Evolutionary conservation across 2,113 vertebrate genomes (phyloP), one percentile per base, ranked within the genome.

Genomic region (Plecotus auritus): DNA sequence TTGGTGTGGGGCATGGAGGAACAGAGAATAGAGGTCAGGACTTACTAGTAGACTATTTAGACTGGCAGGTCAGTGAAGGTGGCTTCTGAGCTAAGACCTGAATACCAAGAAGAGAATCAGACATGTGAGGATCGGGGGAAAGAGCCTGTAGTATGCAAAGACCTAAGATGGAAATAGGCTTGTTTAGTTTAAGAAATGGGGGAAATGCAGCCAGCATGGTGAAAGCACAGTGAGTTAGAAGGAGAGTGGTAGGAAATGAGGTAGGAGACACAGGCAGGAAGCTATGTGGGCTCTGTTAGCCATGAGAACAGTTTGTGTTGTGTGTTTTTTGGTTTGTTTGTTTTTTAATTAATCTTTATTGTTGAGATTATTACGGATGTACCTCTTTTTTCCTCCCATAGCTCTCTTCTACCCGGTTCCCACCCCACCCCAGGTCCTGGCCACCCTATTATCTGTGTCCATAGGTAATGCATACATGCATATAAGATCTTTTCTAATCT

Each of bases 281-380:
- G 56, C 70, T 22, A 22, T 10, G 2, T 23, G 40, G 66, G 22
- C 17, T 42, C 76, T 83, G 1, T 0, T 6, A 17, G 49, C 59
- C 72, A 26, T 47, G 90, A 64, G n/a, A 35, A 20, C 11, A 28
- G 23, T 30, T 32, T 30, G 9, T n/a, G 20, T 51, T 82, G 40
- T 73, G 70, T 42, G 56, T 26, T 59, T 59, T 59, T 23, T 20
- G 51, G 8, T 56, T 56, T 56, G 20, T 56, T 56, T 56, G 54
- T 56, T 56, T 59, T 59, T 9, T 26, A 59, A 26, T 59, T 59
- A 59, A 59, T 59, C 3, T 26, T 59, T 59, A 59, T 59, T 59
- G 22, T 59, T 59, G 22, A 59, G 9, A 59, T 26, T 59, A 59
- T 59, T 59, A 59, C 9, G 9, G 9, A 59, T 59, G 56, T 26